Percentiles rank a stretch among this genome's conserved stretches.
phyloP scores from a whole-genome alignment of 2,797 vertebrate species.

The Streptopelia turtur region DNA sequence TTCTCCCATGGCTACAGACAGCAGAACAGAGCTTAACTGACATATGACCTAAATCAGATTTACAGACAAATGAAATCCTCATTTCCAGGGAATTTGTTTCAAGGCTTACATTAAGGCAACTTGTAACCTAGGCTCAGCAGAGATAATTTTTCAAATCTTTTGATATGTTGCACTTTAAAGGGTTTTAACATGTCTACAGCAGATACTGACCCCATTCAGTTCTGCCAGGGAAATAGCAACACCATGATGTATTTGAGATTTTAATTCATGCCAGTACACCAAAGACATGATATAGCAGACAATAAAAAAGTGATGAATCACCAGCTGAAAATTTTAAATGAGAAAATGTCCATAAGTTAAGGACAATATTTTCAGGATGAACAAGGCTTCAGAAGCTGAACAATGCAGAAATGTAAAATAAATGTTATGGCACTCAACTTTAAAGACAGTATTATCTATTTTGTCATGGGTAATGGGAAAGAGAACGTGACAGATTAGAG shows the following conservation, averaged over 20 bases:
- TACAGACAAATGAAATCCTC: constrained; percentile 54
- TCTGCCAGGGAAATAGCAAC: neutral
- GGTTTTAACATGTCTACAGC: neutral
- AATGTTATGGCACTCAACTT: neutral
- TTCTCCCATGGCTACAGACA: neutral
- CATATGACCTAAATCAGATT: constrained; percentile 60
- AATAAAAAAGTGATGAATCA: neutral
- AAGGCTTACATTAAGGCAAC: constrained; percentile 52
- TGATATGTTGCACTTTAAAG: neutral
- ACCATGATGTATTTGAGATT: neutral
- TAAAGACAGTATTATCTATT: neutral
- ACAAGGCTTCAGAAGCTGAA: neutral
- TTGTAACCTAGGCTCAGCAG: neutral
- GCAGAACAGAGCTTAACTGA: constrained; percentile 33
- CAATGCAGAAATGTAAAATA: neutral
- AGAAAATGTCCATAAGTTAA: neutral
- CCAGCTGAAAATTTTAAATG: neutral
- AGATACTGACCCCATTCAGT: constrained; percentile 18
- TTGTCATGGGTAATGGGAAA: constrained; percentile 15
- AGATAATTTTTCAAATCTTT: constrained; percentile 17
- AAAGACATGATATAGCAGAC: neutral
- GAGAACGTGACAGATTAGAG: constrained; percentile 4
- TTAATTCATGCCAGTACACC: neutral
- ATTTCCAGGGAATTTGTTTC: constrained; percentile 30
- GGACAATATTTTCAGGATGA: constrained; percentile 5